A percentile compares a stretch with the other conserved stretches of the same genome.
Conservation (phyloP, 1,140 invertebrate genomes). For the Capitella teleta region DNA sequence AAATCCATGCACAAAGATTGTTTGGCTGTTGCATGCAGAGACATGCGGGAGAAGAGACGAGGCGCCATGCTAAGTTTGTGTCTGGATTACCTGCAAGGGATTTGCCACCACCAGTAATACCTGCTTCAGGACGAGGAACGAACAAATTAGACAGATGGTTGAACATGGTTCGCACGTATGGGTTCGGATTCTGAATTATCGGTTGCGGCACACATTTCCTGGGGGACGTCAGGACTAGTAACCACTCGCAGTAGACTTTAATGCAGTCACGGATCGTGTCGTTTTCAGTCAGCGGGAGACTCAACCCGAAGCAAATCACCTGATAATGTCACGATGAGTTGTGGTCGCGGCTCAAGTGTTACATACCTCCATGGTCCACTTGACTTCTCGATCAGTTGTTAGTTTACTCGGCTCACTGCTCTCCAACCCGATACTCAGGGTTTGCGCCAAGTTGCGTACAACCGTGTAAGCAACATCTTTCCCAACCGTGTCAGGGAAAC, state of each 20-base stretch:
- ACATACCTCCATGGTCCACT: slow-evolving; percentile 74
- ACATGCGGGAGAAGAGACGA: no score
- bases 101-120: slow-evolving; percentile 14
- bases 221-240: slow-evolving; percentile 68
- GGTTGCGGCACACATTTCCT: slow-evolving; percentile 63
- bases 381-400: slow-evolving; percentile 55
- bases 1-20: no score
- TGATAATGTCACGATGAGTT: slow-evolving; percentile 18
- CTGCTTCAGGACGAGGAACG: slow-evolving; percentile 58
- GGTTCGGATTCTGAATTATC: slow-evolving; percentile 76
- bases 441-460: slow-evolving; percentile 65
- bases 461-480: slow-evolving; percentile 72
- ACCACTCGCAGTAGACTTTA: slow-evolving; percentile 93
- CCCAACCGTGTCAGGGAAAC: slow-evolving; percentile 63
- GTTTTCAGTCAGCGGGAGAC: slow-evolving; percentile 76
- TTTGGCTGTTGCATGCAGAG: no score
- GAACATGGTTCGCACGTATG: slow-evolving; percentile 82
- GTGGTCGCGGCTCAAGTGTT: not conserved
- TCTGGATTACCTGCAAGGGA: not conserved
- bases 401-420: slow-evolving; percentile 30
- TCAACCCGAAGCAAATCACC: slow-evolving; percentile 85
- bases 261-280: slow-evolving; percentile 92
- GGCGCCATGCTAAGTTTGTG: not conserved
- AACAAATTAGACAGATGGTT: slow-evolving; percentile 90
- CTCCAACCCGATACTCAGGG: slow-evolving; percentile 55